Evolutionary conservation across 2,797 vertebrate genomes (phyloP), one percentile per base, ranked within the genome.

Genomic region (Pampus argenteus): DNA sequence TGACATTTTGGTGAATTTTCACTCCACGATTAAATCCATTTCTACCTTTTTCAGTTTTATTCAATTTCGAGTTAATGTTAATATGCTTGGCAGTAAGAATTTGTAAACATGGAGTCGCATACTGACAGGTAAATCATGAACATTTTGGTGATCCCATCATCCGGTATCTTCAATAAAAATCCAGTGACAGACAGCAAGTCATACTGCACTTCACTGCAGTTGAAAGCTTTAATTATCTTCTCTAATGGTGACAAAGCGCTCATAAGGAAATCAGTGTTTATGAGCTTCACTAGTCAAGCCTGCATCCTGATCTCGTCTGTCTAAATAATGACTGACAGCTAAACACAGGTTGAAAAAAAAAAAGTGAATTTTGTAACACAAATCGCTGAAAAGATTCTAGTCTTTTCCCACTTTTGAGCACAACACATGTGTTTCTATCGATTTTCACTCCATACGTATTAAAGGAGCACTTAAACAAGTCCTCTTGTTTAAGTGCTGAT

Each of bases 151-250:
- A 40, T 14, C 34, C 31, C 36, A 48, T 69, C 57, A 34, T 48
- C n/a, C 38, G 54, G 9, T n/a, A 1, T 9, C 11, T n/a, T 49
- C 31, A 55, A 28, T 13, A 10, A 50, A 74, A 58, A 61, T 48
- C 17, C 4, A 34, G 47, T 60, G 66, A 78, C 1, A 72, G 76
- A 71, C 66, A 67, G 49, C 49, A 18, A 52, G 62, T 65, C 57
- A 56, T 14, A 40, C 42, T 23, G 57, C 18, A 49, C 47, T 25
- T 82, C 20, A 40, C 13, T 25, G 45, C 14, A 44, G 52, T 55
- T 74, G 66, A 76, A 71, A 84, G 66, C 42, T 36, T 60, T 34
- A 40, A 74, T 74, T 76, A 63, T 72, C 22, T 42, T n/a, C 64
- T 71, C 13, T 22, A 45, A 67, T 3, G 8, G 20, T 56, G 38